phyloP scores from a whole-genome alignment of 2,113 vertebrate genomes.

The Oncorhynchus clarkii region DNA sequence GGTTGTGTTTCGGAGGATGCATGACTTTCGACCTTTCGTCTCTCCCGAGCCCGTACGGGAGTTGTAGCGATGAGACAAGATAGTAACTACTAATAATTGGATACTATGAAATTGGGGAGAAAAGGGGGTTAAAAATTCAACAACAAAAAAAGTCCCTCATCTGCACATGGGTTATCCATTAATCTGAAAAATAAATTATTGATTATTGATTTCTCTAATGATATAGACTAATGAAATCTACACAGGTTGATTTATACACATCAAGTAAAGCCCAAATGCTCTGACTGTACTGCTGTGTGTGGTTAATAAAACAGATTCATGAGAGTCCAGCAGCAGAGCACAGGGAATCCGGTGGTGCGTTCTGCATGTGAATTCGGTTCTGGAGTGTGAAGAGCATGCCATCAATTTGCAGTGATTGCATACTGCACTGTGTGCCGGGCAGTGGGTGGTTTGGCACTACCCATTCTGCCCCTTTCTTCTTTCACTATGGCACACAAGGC shows the following conservation, averaged over 20 bases:
- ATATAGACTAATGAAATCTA: neutral
- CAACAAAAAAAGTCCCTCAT: no score
- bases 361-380: constrained; percentile 29
- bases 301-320: neutral
- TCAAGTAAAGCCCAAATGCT: neutral
- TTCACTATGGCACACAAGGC: constrained; percentile 41
- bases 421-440: constrained; percentile 45
- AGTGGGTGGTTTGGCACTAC: constrained; percentile 49
- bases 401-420: constrained; percentile 47
- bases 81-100: no score
- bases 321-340: constrained; percentile 1
- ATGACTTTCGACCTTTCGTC: no score
- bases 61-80: no score
- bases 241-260: neutral
- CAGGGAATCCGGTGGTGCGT: constrained; percentile 16
- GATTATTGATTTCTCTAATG: neutral
- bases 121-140: no score
- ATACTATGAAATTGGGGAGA: no score
- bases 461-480: constrained; percentile 44
- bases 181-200: neutral
- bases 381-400: constrained; percentile 42
- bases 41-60: no score
- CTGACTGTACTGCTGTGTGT: neutral
- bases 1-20: no score
- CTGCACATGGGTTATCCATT: no score